Conservation (phyloP, 2,797 vertebrate species). For the Masticophis lateralis region DNA sequence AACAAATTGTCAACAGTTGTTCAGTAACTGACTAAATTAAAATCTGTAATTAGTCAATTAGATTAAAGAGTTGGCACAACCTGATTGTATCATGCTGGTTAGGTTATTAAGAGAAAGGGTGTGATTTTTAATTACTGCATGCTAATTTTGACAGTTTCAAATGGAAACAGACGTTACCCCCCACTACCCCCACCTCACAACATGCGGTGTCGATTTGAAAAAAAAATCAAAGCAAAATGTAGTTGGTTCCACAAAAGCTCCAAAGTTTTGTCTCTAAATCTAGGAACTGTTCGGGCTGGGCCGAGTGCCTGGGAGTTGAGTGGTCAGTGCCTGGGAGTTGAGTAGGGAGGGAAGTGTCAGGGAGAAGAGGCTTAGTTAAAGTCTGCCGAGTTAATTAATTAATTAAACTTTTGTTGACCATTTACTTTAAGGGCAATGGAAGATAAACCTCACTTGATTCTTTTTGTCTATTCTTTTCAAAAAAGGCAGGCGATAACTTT, state of each 20-base stretch:
- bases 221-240: conserved; percentile 58
- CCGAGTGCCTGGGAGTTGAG: not conserved
- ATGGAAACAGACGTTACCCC: conserved; percentile 77
- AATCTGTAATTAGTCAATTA: conserved; percentile 88
- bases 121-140: conserved; percentile 86
- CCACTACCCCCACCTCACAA: conserved; percentile 47
- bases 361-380: not conserved
- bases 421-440: not conserved
- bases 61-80: conserved; percentile 86
- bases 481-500: not conserved
- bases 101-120: conserved; percentile 86
- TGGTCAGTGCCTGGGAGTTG: not conserved
- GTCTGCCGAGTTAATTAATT: not conserved
- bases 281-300: conserved; percentile 30
- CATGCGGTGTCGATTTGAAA: conserved; percentile 60
- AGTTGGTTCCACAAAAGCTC: conserved; percentile 48
- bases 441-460: not conserved
- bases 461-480: not conserved
- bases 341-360: accelerated
- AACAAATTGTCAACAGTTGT: conserved; percentile 86
- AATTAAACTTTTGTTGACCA: not conserved
- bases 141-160: conserved; percentile 84
- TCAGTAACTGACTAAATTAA: conserved; percentile 85
- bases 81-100: conserved; percentile 84
- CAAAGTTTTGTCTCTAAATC: conserved; percentile 41